These are phyloP conservation scores for Scotopteryx bipunctaria DNA, from an alignment of 2,888 invertebrate genomes.

Conservation along the genomic window DNA sequence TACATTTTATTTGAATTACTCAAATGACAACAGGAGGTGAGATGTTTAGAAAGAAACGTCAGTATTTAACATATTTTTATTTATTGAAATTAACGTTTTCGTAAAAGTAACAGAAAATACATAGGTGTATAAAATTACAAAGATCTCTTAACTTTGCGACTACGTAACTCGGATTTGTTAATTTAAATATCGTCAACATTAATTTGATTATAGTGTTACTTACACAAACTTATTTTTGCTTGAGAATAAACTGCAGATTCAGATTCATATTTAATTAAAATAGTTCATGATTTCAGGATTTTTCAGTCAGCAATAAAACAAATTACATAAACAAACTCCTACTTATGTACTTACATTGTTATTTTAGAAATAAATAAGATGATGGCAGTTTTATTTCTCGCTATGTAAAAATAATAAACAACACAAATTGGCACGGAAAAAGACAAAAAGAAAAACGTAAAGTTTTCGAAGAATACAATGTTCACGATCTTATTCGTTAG, in stretches of 20 bases:
- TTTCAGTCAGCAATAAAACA: slow-evolving; percentile 12
- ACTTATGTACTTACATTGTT: slow-evolving; percentile 1
- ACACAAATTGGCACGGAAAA: slow-evolving; percentile 74
- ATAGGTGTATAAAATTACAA: slow-evolving; percentile 50
- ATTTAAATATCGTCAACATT: slow-evolving; percentile 43
- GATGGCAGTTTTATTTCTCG: slow-evolving; percentile 47
- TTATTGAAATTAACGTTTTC: slow-evolving; percentile 60
- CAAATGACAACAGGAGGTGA: no score
- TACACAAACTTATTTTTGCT: slow-evolving; percentile 42
- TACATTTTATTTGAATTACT: no score
- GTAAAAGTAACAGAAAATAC: slow-evolving; percentile 52
- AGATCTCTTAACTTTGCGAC: slow-evolving; percentile 21
- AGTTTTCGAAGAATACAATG: slow-evolving; percentile 46
- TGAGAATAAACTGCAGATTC: slow-evolving; percentile 37
- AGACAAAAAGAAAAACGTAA: slow-evolving; percentile 46
- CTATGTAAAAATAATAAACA: slow-evolving; percentile 47
- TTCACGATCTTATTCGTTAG: slow-evolving; percentile 48
- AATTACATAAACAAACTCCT: background rate
- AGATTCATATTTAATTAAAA: background rate
- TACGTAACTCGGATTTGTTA: slow-evolving; percentile 56
- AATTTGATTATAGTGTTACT: slow-evolving; percentile 41
- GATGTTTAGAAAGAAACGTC: no score
- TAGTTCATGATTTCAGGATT: background rate
- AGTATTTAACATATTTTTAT: slow-evolving; percentile 37
- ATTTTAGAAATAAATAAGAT: slow-evolving; percentile 14